Percentiles rank a stretch among this genome's conserved stretches.
phyloP scores from a whole-genome alignment of 2,113 vertebrate genomes.

The Capra hircus region DNA sequence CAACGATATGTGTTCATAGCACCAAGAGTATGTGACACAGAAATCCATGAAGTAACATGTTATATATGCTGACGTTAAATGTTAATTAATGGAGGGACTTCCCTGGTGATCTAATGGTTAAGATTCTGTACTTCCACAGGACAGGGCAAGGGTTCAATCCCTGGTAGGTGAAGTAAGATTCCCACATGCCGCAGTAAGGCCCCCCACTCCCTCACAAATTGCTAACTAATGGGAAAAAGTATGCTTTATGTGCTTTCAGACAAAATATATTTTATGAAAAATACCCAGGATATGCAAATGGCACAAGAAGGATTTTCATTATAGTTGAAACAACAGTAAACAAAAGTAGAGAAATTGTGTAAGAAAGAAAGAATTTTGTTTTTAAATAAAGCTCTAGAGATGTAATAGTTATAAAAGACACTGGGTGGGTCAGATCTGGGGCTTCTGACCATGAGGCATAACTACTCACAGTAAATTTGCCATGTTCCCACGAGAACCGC shows the following conservation, averaged over 20 bases:
- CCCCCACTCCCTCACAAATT: not conserved
- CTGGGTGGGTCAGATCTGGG: not conserved
- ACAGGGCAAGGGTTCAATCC: not conserved
- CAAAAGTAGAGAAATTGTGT: not conserved
- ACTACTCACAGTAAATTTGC: not conserved
- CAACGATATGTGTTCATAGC: not conserved
- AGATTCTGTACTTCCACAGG: not conserved
- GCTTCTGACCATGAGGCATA: not conserved
- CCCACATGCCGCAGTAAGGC: accelerated
- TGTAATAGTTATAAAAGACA: slow-evolving; percentile 6
- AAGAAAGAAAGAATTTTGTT: not conserved
- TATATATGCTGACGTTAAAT: not conserved
- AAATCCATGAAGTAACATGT: not conserved
- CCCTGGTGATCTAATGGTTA: not conserved
- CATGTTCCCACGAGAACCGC: not conserved
- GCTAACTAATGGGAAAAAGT: not conserved
- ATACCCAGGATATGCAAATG: not conserved
- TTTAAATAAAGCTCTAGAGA: not conserved
- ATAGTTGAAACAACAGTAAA: not conserved
- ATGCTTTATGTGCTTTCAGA: slow-evolving; percentile 5
- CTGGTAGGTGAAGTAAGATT: not conserved
- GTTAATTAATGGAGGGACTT: not conserved
- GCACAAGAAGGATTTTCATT: not conserved
- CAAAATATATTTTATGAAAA: slow-evolving; percentile 19
- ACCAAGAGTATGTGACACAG: not conserved